Evolutionary conservation across 2,888 invertebrate species (phyloP), one percentile per base, ranked within the genome.

Genomic region (Thymelicus sylvestris): DNA sequence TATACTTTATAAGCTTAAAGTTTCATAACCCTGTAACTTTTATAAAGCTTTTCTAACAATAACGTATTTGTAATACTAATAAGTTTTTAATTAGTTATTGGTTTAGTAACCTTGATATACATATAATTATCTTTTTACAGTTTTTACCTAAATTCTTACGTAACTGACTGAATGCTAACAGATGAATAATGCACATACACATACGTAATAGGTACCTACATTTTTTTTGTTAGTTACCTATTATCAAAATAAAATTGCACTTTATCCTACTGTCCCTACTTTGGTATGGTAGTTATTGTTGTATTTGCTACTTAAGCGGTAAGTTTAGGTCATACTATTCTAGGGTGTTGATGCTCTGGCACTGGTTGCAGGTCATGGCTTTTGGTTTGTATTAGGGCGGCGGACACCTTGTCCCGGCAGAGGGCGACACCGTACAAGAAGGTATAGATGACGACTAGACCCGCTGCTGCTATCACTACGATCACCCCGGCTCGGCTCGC

Each of bases 401-500:
- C 66, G 1, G 90, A 87, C 2, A 89, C 15, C 74, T 82, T 86
- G 77, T 91, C 87, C 48, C 93, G 80, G 74, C 82, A 82, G 1
- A 85, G 68, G 0, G 85, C 86, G 4, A 85, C 24, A 19, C 76
- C 81, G 87, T 88, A 92, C 55, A 91, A 67, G 7, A 80, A 38
- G 3, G 79, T 41, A 80, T 91, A 91, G 6, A 91, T 74, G 10
- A 81, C 66, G 41, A 92, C 73, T 6, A 91, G 74, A 1, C 85
- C 86, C 0, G 76, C 85, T 8, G 81, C 74, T 0, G 91, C 77
- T 3, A 81, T 80, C 0, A 74, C 84, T 6, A 89, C 82, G 24
- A 91, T 93, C 44, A 95, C 86, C 41, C 95, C 86, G 0, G 96
- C 94, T 63, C 91, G 93, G n/a, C 90, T 89, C 0, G 96, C 95